These are phyloP conservation scores for Axinella damicornis DNA, from an alignment of 37 sponge, comb jelly and placozoan species.

Conservation along the genomic window DNA sequence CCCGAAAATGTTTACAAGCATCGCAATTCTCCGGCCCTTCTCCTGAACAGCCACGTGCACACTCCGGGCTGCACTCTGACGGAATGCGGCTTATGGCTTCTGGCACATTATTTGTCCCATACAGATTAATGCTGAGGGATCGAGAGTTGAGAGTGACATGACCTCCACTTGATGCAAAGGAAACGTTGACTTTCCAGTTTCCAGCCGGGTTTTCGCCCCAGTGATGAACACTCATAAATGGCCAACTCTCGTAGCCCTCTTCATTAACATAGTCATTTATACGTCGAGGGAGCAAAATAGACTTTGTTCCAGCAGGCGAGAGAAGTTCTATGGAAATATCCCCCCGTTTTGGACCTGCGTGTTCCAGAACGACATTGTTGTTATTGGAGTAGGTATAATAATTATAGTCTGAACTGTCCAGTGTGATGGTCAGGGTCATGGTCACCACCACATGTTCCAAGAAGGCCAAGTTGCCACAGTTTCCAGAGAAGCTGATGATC, in stretches of 20 bases:
- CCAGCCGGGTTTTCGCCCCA: constrained; percentile 88
- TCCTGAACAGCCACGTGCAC: constrained; percentile 62
- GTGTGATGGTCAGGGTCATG: constrained; percentile 8
- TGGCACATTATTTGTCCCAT: constrained; percentile 58
- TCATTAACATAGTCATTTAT: constrained; percentile 51
- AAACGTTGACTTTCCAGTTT: constrained; percentile 62
- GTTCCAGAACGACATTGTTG: constrained; percentile 9
- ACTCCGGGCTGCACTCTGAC: constrained; percentile 36
- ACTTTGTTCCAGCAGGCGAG: constrained; percentile 86
- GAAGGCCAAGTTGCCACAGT: constrained; percentile 32
- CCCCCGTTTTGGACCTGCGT: constrained; percentile 62
- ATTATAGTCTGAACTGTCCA: background rate
- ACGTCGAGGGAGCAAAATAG: constrained; percentile 62
- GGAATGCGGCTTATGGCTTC: constrained; percentile 57
- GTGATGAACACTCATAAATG: constrained; percentile 85
- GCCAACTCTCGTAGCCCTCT: constrained; percentile 77
- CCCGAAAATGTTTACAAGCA: constrained; percentile 25
- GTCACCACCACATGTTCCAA: constrained; percentile 78
- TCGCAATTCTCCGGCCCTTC: constrained; percentile 36
- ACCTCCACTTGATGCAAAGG: constrained; percentile 33
- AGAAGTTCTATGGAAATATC: constrained; percentile 64
- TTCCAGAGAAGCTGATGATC: constrained; percentile 1
- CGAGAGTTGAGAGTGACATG: constrained; percentile 18
- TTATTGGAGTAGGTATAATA: constrained; percentile 15
- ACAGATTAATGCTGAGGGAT: constrained; percentile 31